Percentiles rank a stretch among this genome's conserved stretches.
Evolutionary conservation across 2,888 invertebrate genomes (phyloP).

Genomic region (Margaritifera margaritifera): DNA sequence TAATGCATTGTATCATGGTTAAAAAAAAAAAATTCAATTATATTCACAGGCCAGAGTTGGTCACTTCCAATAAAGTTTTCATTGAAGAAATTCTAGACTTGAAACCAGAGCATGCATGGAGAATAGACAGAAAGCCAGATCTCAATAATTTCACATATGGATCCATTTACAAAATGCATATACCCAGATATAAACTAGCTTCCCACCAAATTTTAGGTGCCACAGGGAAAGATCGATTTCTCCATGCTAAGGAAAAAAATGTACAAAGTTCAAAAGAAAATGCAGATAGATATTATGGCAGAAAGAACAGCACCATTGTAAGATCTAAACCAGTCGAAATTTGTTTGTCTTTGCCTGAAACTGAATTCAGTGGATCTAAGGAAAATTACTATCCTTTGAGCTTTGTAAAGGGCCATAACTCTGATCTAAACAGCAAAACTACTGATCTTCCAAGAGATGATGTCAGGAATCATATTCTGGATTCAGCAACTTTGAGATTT

Average conservation of each 20-base stretch:
- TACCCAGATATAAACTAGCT: slow-evolving; percentile 56
- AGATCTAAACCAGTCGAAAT: slow-evolving; percentile 17
- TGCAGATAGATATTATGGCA: slow-evolving; percentile 52
- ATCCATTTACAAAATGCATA: slow-evolving; percentile 65
- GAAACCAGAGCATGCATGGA: slow-evolving; percentile 61
- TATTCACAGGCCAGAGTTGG: slow-evolving; percentile 26
- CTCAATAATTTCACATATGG: slow-evolving; percentile 66
- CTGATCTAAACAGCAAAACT: background rate
- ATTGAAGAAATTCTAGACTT: slow-evolving; percentile 60
- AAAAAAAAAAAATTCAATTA: slow-evolving; percentile 5
- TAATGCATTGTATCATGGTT: background rate
- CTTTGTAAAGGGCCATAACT: no score
- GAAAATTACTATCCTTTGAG: background rate
- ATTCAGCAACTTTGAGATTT: slow-evolving; percentile 60
- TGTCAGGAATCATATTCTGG: slow-evolving; percentile 45
- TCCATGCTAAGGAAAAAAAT: slow-evolving; percentile 24
- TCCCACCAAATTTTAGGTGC: slow-evolving; percentile 39
- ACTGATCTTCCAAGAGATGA: slow-evolving; percentile 11
- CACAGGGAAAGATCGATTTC: slow-evolving; percentile 2
- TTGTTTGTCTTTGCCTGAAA: background rate
- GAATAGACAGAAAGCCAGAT: slow-evolving; percentile 66
- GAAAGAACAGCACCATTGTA: slow-evolving; percentile 40
- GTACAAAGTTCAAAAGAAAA: slow-evolving; percentile 32
- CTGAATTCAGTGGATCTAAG: background rate
- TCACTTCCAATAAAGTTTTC: slow-evolving; percentile 53